Conservation (phyloP, 2,113 vertebrate genomes). For the Rostratula benghalensis region DNA sequence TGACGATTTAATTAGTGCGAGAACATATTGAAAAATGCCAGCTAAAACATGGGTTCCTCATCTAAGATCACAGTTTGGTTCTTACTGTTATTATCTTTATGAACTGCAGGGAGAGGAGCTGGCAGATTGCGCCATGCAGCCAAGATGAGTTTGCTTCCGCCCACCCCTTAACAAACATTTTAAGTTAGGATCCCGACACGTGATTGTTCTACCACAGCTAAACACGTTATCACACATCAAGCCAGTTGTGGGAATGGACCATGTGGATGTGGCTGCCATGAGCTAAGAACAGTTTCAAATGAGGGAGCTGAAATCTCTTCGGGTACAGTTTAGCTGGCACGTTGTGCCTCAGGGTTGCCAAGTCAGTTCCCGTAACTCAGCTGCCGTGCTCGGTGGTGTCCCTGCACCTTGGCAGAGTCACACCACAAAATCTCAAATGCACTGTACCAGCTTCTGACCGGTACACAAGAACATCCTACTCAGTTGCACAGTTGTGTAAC, state of each 20-base stretch:
- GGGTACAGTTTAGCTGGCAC: not conserved
- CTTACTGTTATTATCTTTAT: slow-evolving; percentile 27
- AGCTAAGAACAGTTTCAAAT: not conserved
- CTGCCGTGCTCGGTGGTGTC: not conserved
- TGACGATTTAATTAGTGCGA: slow-evolving; percentile 26
- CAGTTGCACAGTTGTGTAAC: not conserved
- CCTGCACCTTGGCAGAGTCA: not conserved
- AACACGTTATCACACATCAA: slow-evolving; percentile 6
- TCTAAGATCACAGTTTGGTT: slow-evolving; percentile 23
- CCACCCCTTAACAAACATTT: not conserved
- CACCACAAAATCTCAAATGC: slow-evolving; percentile 27
- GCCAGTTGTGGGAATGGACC: not conserved
- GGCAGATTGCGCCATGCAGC: slow-evolving; percentile 47
- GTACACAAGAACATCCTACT: not conserved
- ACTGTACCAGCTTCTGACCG: slow-evolving; percentile 21
- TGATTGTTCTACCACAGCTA: slow-evolving; percentile 51
- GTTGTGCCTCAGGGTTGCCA: not conserved
- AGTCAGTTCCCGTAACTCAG: not conserved
- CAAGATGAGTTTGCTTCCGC: not conserved
- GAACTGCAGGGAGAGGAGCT: slow-evolving; percentile 17
- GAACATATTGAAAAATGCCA: slow-evolving; percentile 11
- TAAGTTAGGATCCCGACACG: slow-evolving; percentile 10
- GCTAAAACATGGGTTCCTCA: slow-evolving; percentile 19
- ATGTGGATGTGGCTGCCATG: not conserved
- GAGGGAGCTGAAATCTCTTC: not conserved